phyloP scores from a whole-genome alignment of 2,113 vertebrate species.

The Lucifuga dentata region DNA sequence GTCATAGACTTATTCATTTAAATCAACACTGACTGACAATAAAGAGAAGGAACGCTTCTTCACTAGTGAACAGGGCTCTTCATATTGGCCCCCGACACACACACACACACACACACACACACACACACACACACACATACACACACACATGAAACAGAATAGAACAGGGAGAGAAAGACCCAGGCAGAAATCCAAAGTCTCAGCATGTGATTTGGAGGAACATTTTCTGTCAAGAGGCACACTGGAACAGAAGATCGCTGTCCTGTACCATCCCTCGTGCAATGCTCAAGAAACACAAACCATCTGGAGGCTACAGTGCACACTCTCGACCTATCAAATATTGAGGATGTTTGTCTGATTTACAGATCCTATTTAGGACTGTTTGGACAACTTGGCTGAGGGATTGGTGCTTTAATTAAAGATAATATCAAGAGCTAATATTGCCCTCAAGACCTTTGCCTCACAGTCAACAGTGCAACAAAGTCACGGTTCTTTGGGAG shows the following conservation, averaged over 20 bases:
- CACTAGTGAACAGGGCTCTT: neutral
- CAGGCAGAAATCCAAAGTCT: constrained; percentile 59
- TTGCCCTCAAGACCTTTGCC: constrained; percentile 71
- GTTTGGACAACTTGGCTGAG: constrained; percentile 82
- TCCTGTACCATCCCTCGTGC: constrained; percentile 74
- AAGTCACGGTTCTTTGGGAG: constrained; percentile 65
- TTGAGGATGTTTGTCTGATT: constrained; percentile 85
- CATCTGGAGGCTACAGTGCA: constrained; percentile 80
- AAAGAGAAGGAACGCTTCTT: constrained; percentile 30
- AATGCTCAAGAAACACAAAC: constrained; percentile 78
- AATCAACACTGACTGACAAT: constrained; percentile 18
- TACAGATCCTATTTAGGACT: constrained; percentile 80
- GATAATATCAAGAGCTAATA: constrained; percentile 84
- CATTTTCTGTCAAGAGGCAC: constrained; percentile 65
- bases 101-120: too few species aligned
- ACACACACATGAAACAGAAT: constrained; percentile 27
- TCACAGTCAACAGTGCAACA: constrained; percentile 76
- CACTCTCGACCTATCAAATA: constrained; percentile 74
- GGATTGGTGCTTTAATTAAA: constrained; percentile 85
- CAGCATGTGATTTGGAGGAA: constrained; percentile 66
- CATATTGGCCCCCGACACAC: too few species aligned
- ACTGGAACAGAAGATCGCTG: constrained; percentile 74
- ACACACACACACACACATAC: constrained; percentile 17
- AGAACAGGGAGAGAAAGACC: constrained; percentile 32
- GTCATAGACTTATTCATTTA: constrained; percentile 18